Evolutionary conservation across 1,140 invertebrate species (phyloP).

Genomic region (Eciton burchellii): DNA sequence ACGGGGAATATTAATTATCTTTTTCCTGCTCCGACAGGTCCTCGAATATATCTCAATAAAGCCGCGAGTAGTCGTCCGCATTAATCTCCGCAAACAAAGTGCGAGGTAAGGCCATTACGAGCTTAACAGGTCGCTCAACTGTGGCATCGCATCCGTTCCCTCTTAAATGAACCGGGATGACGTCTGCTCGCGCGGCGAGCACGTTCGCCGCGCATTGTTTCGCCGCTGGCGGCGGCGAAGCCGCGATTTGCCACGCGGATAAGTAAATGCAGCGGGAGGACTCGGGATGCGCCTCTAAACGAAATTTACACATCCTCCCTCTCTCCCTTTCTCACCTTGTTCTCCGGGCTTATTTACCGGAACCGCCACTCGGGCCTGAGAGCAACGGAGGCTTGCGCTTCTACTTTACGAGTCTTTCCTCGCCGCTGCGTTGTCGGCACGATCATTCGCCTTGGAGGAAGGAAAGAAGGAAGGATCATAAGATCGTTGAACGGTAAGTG

Average conservation of each 20-base stretch:
- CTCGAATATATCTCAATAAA: not conserved
- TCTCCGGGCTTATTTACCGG: slow-evolving; percentile 44
- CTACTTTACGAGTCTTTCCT: slow-evolving; percentile 26
- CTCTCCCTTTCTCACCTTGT: slow-evolving; percentile 14
- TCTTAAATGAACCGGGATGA: not conserved
- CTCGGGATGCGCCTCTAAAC: slow-evolving; percentile 43
- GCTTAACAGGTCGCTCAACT: not conserved
- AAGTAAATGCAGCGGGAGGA: slow-evolving; percentile 38
- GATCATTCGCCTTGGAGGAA: slow-evolving; percentile 9
- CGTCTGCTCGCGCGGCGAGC: not conserved
- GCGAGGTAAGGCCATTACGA: not conserved
- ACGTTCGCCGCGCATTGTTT: slow-evolving; percentile 21
- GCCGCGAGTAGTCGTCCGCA: not conserved
- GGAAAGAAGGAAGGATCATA: not conserved
- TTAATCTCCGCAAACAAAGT: not conserved
- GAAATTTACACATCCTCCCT: slow-evolving; percentile 22
- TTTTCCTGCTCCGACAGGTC: not conserved
- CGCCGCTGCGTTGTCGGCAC: not conserved
- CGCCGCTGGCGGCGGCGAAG: slow-evolving; percentile 9
- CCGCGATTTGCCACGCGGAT: slow-evolving; percentile 4
- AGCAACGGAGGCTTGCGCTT: slow-evolving; percentile 12
- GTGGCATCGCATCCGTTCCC: not conserved
- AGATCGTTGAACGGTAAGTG: not conserved
- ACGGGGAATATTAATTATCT: too few relatives aligned
- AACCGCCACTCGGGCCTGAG: slow-evolving; percentile 13